Evolutionary conservation across 2,113 vertebrate species (phyloP), one percentile per base, ranked within the genome.

Genomic region (Scalopus aquaticus): DNA sequence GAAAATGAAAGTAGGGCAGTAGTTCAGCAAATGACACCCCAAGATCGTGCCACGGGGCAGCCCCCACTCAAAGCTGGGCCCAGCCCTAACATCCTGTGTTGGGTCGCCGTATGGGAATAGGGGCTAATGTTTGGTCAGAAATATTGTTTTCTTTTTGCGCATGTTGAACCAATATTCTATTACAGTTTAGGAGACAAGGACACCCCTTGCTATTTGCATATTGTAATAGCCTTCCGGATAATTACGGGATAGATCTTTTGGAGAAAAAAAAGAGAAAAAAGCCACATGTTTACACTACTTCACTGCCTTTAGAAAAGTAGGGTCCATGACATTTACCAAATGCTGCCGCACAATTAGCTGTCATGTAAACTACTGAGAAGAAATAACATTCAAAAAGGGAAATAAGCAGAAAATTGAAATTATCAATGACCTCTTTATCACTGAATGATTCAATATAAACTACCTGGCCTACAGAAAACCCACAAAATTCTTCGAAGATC

Each of bases 121-220:
- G 44, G 54, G 67, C 62, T 88, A 86, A 86, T 64, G 91, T 93
- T 94, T 94, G 91, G 60, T 96, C 70, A 94, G 89, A 82, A 89
- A 91, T 73, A 74, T 8, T 93, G 70, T 83, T 95, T 96, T 89
- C 86, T 91, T 97, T 95, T 84, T 88, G 49, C 16, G 89, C 78
- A 76, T 88, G 83, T 24, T 96, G 90, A 95, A 93, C 93, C 92
- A 97, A 96, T 94, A 96, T 35, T 96, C 92, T 81, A 96, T 80
- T 97, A 91, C 88, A 94, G 96, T 91, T 94, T 83, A 81, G 62
- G 91, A 96, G 79, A 67, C 64, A 90, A 93, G 93, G 79, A 89
- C 3, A 1, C 35, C 51, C 86, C 70, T 93, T 96, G 79, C 67
- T 95, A 95, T 96, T 94, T 97, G 89, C 94, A 97, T 96, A 95